A percentile compares a stretch with the other conserved stretches of the same genome.
These are phyloP conservation scores for Hippocampus comes DNA, from an alignment of 2,113 vertebrate species.

Conservation along the genomic window DNA sequence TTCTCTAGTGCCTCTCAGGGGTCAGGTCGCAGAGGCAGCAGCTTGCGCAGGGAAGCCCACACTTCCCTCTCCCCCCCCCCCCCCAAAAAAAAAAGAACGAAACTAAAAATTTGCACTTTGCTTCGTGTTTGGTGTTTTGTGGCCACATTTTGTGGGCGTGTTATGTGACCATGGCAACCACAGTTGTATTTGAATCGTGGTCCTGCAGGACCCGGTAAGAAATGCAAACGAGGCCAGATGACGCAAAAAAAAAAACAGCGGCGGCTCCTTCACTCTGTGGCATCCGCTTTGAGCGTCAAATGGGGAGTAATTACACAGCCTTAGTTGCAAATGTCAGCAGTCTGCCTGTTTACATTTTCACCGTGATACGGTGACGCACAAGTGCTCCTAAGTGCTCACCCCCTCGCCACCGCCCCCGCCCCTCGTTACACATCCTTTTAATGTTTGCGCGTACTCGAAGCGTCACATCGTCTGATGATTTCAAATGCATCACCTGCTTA, in stretches of 20 bases:
- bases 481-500: background rate
- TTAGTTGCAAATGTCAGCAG: slow-evolving; percentile 40
- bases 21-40: too few relatives aligned
- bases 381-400: too few relatives aligned
- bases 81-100: too few relatives aligned
- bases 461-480: background rate
- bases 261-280: slow-evolving; percentile 18
- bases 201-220: too few relatives aligned
- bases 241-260: slow-evolving; percentile 13
- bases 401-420: too few relatives aligned
- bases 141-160: background rate
- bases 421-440: too few relatives aligned
- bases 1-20: too few relatives aligned
- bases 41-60: too few relatives aligned
- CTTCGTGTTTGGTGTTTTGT: too few relatives aligned
- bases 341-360: slow-evolving; percentile 17
- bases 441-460: background rate
- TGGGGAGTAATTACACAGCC: slow-evolving; percentile 42
- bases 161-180: background rate
- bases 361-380: background rate
- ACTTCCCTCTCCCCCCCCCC: too few relatives aligned
- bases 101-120: too few relatives aligned
- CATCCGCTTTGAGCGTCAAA: slow-evolving; percentile 12
- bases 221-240: slow-evolving; percentile 6
- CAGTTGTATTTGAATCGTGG: too few relatives aligned